Evolutionary conservation across 2,797 vertebrate genomes (phyloP), one percentile per base, ranked within the genome.

Genomic region (Danio albolineatus): DNA sequence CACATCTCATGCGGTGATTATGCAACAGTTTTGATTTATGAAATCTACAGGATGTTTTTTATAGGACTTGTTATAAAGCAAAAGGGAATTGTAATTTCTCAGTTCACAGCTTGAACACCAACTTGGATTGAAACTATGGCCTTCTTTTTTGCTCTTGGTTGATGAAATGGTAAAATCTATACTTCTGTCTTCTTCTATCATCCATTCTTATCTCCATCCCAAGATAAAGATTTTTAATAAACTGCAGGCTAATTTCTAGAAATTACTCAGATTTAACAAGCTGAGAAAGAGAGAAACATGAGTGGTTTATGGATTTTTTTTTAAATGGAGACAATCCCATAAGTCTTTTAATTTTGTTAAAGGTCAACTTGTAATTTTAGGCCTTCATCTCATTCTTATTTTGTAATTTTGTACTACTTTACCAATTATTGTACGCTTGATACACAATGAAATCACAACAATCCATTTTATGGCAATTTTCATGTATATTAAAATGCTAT

Each of bases 281-380:
- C 66, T 59, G 65, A 59, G 17, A 19, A 7, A 21, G 59, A 65
- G 48, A 79, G 28, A 28, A 69, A 79, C 72, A 57, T 41, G 60
- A 60, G 60, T 13, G 51, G 39, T 57, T 53, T 57, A 46, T 71
- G 6, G 43, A 53, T 65, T 78, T 82, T 76, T 81, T 39, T 71
- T n/a, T n/a, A 43, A 69, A 28, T 16, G 19, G 54, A 78, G 76
- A 74, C 74, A 80, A 80, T 79, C 71, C 53, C 44, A 19, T 17
- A 46, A 67, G 70, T 72, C 56, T 54, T 79, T 81, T 83, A 59
- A 76, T 69, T 74, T 61, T 6, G 36, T 48, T 84, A 84, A 84
- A 84, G 82, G 75, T 78, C 83, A 81, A 19, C 56, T 38, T 69
- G 67, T 46, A 46, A 1, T 56, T 73, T 62, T 43, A 41, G 10